phyloP scores from a whole-genome alignment of 2,888 invertebrate genomes.

The Polymixis flavicincta region DNA sequence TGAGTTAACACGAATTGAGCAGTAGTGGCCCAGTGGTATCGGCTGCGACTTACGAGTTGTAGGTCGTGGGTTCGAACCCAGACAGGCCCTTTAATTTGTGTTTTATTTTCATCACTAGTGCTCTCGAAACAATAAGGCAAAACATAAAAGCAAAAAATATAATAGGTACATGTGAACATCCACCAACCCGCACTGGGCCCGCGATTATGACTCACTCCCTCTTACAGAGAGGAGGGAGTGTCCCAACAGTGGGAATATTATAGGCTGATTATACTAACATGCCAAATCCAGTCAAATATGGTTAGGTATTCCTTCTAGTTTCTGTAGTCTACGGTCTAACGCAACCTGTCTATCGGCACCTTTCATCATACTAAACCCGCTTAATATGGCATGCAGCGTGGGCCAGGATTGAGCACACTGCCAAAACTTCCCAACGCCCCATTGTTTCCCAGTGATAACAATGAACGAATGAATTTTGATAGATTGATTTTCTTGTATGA shows the following conservation, averaged over 20 bases:
- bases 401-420: slow-evolving; percentile 51
- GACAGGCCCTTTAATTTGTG: no score
- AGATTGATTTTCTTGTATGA: slow-evolving; percentile 48
- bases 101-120: no score
- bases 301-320: slow-evolving; percentile 31
- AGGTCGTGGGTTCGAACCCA: no score
- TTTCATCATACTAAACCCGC: slow-evolving; percentile 52
- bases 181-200: no score
- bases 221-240: no score
- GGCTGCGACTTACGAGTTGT: no score
- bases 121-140: no score
- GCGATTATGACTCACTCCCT: no score
- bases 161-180: no score
- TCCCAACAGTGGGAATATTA: no score
- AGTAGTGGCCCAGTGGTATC: no score
- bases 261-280: neutral
- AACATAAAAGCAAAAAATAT: no score
- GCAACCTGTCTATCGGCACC: slow-evolving; percentile 47
- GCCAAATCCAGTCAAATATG: neutral
- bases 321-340: slow-evolving; percentile 31
- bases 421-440: slow-evolving; percentile 64
- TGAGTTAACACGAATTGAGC: neutral
- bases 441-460: slow-evolving; percentile 64
- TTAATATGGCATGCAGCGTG: slow-evolving; percentile 59
- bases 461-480: slow-evolving; percentile 66